These are phyloP conservation scores for Dreissena rostriformis DNA, from an alignment of 1,140 invertebrate genomes.

Conservation along the genomic window DNA sequence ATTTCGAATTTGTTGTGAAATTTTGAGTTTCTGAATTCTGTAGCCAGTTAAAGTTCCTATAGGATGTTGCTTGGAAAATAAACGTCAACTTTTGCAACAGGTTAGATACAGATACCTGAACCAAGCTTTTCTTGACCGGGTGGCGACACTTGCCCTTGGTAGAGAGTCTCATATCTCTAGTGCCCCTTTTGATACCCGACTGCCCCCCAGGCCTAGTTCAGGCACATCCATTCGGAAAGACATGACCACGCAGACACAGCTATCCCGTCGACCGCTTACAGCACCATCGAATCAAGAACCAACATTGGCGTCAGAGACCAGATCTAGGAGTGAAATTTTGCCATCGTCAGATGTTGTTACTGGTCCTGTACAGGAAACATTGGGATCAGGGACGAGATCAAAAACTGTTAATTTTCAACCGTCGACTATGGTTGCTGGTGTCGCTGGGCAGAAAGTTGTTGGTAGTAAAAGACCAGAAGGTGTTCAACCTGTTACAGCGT, in stretches of 20 bases:
- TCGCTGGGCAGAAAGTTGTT: background rate
- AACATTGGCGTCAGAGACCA: background rate
- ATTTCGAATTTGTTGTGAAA: no score
- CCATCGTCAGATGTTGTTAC: background rate
- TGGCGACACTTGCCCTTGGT: slow-evolving; percentile 44
- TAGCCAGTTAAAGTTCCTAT: no score
- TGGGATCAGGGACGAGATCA: background rate
- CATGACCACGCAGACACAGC: background rate
- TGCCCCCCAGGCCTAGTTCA: slow-evolving; percentile 26
- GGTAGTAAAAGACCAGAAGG: background rate
- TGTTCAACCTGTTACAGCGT: background rate
- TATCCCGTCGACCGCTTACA: slow-evolving; percentile 14
- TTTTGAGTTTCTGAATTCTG: background rate
- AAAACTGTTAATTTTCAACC: slow-evolving; percentile 11
- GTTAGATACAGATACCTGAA: slow-evolving; percentile 15
- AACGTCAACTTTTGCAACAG: background rate
- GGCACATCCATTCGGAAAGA: slow-evolving; percentile 5
- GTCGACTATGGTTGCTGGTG: background rate
- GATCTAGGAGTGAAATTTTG: background rate
- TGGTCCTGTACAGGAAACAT: no score
- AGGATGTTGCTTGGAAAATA: background rate
- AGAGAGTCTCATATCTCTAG: slow-evolving; percentile 27
- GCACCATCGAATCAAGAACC: slow-evolving; percentile 24
- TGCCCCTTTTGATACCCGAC: slow-evolving; percentile 45
- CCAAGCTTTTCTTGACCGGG: slow-evolving; percentile 29